Evolutionary conservation across 1,140 invertebrate species (phyloP).

Genomic region (Drosophila auraria): DNA sequence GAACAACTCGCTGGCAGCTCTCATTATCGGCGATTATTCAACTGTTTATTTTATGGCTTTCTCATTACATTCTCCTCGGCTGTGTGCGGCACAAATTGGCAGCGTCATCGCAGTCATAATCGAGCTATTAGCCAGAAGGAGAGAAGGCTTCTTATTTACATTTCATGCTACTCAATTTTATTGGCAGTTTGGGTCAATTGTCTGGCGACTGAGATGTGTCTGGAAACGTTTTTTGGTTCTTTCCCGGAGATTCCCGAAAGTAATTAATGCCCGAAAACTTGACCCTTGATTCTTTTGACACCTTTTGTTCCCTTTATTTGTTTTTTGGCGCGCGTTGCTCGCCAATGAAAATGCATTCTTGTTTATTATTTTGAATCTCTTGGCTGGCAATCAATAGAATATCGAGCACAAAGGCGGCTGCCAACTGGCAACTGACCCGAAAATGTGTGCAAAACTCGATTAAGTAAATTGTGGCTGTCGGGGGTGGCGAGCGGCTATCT

Average conservation of each 20-base stretch:
- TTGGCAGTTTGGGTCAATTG: constrained; percentile 83
- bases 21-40: constrained; percentile 78
- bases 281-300: constrained; percentile 30
- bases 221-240: constrained; percentile 37
- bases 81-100: constrained; percentile 59
- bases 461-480: constrained; percentile 71
- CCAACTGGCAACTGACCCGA: constrained; percentile 78
- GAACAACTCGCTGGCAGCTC: constrained; percentile 49
- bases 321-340: not conserved
- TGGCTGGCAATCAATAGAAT: constrained; percentile 61
- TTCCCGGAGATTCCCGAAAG: constrained; percentile 34
- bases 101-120: constrained; percentile 77
- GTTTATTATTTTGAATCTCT: constrained; percentile 40
- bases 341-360: constrained; percentile 33
- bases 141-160: constrained; percentile 74
- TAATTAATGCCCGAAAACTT: constrained; percentile 42
- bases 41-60: constrained; percentile 83
- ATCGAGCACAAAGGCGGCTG: constrained; percentile 59
- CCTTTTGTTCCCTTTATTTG: constrained; percentile 20
- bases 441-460: constrained; percentile 76
- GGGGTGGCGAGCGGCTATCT: constrained; percentile 37
- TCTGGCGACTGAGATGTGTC: constrained; percentile 64
- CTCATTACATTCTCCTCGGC: constrained; percentile 68
- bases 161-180: constrained; percentile 79
- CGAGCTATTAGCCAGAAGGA: constrained; percentile 70